These are phyloP conservation scores for Caenorhabditis sinica DNA, from an alignment of 2,888 invertebrate genomes.

Conservation along the genomic window DNA sequence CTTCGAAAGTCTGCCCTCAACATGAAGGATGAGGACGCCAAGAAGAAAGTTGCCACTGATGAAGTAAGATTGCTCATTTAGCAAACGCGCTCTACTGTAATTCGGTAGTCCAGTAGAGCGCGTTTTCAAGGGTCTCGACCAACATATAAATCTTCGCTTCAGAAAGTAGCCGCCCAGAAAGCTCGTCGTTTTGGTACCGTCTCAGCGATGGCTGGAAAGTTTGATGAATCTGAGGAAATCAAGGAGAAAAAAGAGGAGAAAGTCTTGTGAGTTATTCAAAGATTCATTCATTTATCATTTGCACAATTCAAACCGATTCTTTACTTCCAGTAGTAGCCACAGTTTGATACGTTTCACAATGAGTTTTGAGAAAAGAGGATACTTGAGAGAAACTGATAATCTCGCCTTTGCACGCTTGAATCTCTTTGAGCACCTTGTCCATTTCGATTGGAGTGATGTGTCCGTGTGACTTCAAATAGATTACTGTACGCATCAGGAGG, in stretches of 20 bases:
- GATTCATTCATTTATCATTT: background rate
- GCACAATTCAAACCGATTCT: background rate
- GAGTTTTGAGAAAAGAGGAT: background rate
- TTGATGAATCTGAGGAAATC: slow-evolving; percentile 32
- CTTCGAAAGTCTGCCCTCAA: slow-evolving; percentile 80
- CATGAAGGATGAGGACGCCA: slow-evolving; percentile 81
- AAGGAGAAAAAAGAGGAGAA: slow-evolving; percentile 47
- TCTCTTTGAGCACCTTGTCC: slow-evolving; percentile 24
- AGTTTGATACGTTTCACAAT: slow-evolving; percentile 27
- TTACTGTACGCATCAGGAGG: slow-evolving; percentile 26
- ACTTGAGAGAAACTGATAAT: slow-evolving; percentile 29
- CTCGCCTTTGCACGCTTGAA: slow-evolving; percentile 1
- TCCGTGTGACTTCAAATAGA: slow-evolving; percentile 18
- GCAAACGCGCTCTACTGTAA: too few relatives aligned
- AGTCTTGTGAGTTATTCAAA: slow-evolving; percentile 35
- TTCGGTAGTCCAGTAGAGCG: too few relatives aligned
- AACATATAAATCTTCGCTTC: slow-evolving; percentile 22
- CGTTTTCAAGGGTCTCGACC: too few relatives aligned
- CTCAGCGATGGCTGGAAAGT: slow-evolving; percentile 69
- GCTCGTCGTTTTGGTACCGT: slow-evolving; percentile 78
- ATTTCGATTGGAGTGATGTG: slow-evolving; percentile 45
- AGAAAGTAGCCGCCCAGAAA: slow-evolving; percentile 76
- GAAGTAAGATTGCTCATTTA: slow-evolving; percentile 56
- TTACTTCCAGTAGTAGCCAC: background rate
- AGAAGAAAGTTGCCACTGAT: slow-evolving; percentile 75